These are phyloP conservation scores for Eupeodes corollae DNA, from an alignment of 1,140 invertebrate species.

Conservation along the genomic window DNA sequence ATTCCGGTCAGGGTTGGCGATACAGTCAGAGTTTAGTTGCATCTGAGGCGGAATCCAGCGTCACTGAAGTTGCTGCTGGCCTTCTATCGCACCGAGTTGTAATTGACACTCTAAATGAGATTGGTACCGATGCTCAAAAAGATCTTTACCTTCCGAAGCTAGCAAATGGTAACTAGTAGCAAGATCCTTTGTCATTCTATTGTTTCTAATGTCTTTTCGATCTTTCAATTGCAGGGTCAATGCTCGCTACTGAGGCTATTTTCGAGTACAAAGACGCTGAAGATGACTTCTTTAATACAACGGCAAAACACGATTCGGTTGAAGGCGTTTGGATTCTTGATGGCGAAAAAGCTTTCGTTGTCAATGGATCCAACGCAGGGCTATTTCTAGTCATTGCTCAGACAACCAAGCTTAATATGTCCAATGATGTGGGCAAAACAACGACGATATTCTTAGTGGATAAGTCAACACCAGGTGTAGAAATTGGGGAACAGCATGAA, in stretches of 20 bases:
- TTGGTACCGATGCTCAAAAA: slow-evolving; percentile 38
- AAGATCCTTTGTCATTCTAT: not conserved
- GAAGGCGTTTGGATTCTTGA: slow-evolving; percentile 36
- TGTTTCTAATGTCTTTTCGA: not conserved
- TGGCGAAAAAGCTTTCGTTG: slow-evolving; percentile 42
- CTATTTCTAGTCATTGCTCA: slow-evolving; percentile 43
- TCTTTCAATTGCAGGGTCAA: slow-evolving; percentile 3
- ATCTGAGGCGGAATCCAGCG: slow-evolving; percentile 35
- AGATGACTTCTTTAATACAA: slow-evolving; percentile 27
- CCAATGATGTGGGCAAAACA: slow-evolving; percentile 20
- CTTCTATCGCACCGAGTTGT: slow-evolving; percentile 39
- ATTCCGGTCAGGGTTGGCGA: slow-evolving; percentile 34
- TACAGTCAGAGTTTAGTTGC: slow-evolving; percentile 42
- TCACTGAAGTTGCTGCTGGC: slow-evolving; percentile 34
- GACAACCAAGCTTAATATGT: slow-evolving; percentile 19
- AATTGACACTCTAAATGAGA: slow-evolving; percentile 37
- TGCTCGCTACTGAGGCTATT: slow-evolving; percentile 39
- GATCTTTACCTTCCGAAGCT: slow-evolving; percentile 40
- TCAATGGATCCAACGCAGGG: slow-evolving; percentile 38
- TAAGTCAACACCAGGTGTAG: slow-evolving; percentile 53
- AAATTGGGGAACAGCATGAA: slow-evolving; percentile 48
- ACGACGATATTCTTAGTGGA: slow-evolving; percentile 70
- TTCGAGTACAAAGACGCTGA: slow-evolving; percentile 35
- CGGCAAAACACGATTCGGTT: slow-evolving; percentile 21
- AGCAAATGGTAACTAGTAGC: slow-evolving; percentile 31